These are phyloP conservation scores for Lepidocyrtinus sp. DNA, from an alignment of 2,888 invertebrate genomes.

Conservation along the genomic window DNA sequence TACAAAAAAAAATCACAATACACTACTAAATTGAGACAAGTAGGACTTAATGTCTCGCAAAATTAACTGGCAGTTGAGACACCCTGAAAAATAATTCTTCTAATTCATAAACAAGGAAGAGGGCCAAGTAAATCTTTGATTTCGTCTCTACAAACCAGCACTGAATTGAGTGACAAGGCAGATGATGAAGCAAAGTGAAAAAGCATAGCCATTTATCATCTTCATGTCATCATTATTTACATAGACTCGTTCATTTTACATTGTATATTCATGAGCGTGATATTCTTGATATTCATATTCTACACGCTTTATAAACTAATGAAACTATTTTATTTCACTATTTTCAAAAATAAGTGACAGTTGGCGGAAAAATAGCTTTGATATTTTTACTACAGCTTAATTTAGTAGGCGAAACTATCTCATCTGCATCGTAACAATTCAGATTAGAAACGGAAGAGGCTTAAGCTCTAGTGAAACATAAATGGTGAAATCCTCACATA, in stretches of 20 bases:
- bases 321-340: too few relatives aligned
- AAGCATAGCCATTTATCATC: constrained; percentile 55
- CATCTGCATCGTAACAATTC: too few relatives aligned
- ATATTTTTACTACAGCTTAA: too few relatives aligned
- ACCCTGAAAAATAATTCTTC: not conserved
- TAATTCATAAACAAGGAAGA: constrained; percentile 45
- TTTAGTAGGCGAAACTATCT: too few relatives aligned
- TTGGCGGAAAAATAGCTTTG: not conserved
- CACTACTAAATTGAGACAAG: too few relatives aligned
- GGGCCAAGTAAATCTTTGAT: constrained; percentile 19
- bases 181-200: constrained; percentile 21
- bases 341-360: not conserved
- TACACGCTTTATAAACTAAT: not conserved
- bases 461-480: too few relatives aligned
- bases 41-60: too few relatives aligned
- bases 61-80: not conserved
- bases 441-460: too few relatives aligned
- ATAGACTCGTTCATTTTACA: constrained; percentile 31
- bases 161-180: constrained; percentile 24
- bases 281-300: not conserved
- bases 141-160: not conserved
- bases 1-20: not conserved
- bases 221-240: constrained; percentile 54
- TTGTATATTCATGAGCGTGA: not conserved
- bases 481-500: too few relatives aligned